Evolutionary conservation across 2,888 invertebrate genomes (phyloP).

Genomic region (Stegophylla sp.): DNA sequence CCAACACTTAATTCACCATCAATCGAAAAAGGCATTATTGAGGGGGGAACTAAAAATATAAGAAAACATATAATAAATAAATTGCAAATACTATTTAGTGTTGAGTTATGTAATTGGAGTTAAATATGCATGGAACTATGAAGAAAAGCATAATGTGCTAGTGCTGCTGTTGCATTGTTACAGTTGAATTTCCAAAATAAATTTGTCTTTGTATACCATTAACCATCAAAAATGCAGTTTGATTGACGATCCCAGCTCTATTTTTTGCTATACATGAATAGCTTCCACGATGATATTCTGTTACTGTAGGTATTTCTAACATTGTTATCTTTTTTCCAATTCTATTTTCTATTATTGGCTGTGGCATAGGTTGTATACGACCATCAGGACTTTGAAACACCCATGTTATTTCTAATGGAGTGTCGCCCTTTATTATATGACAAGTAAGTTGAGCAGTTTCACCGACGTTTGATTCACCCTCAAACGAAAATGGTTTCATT

Average conservation of each 20-base stretch:
- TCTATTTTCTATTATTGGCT: constrained; percentile 53
- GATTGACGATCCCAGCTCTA: constrained; percentile 74
- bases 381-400: constrained; percentile 69
- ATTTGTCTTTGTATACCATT: constrained; percentile 27
- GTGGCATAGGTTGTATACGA: constrained; percentile 48
- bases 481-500: constrained; percentile 63
- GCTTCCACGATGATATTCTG: constrained; percentile 75
- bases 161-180: constrained; percentile 32
- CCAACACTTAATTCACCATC: constrained; percentile 63
- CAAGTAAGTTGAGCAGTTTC: constrained; percentile 64
- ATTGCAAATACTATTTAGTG: not conserved
- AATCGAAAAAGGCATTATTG: constrained; percentile 63
- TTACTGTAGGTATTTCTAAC: constrained; percentile 73
- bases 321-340: constrained; percentile 68
- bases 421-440: constrained; percentile 64
- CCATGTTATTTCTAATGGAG: constrained; percentile 64
- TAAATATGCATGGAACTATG: constrained; percentile 3
- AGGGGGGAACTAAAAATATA: constrained; percentile 62
- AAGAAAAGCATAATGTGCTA: constrained; percentile 34
- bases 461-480: constrained; percentile 63
- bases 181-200: constrained; percentile 2
- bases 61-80: not conserved
- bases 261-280: constrained; percentile 80
- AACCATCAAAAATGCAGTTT: constrained; percentile 70
- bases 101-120: not conserved